Base-by-base conservation (phyloP, 2,888 invertebrate genomes). In the Glyphotaelius pellucidus region DNA sequence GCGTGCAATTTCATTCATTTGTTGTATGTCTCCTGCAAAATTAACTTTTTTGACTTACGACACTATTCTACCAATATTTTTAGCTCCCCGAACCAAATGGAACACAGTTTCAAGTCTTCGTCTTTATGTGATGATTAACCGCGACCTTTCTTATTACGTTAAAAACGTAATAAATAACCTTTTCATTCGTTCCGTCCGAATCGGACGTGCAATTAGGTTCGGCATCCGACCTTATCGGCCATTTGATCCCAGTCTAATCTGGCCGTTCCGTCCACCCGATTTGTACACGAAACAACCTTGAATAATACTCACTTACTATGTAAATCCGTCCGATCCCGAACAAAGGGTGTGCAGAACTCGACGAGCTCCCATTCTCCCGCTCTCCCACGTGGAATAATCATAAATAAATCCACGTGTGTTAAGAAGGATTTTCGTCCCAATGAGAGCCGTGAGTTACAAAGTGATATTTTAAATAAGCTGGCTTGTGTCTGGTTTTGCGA, bases 261-360 rank as follows among this genome's bases (percentile, higher is more conserved):
- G 67, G 38, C 9, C 86, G 35, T 42, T 87, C 86, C 86, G 91
- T 91, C 91, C 91, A 91, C 91, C 87, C 91, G 91, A 91, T 91
- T 91, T 91, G 91, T 91, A 87, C 87, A 42, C 38, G 86, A 42
- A 87, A 86, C 86, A 91, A 91, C 87, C 91, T 87, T 91, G 87
- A 85, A 87, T 91, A 87, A 80, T 79, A 52, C 87, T 79, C 87
- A 80, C 87, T 91, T 87, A 80, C 91, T 91, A 87, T 91, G 91
- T 42, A 91, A 91, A 91, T 91, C 91, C 91, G 38, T 11, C 42
- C 87, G 14, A 91, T 85, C 91, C 79, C 42, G 80, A 80, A 90
- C 84, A 90, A 91, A 47, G 91, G 87, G 42, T 89, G 80, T 89
- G 80, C 47, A 30, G 25, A 32, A 80, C 79, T 89, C 15, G 14